These are phyloP conservation scores for Saturnia pavonia DNA, from an alignment of 2,888 invertebrate genomes.

Conservation along the genomic window DNA sequence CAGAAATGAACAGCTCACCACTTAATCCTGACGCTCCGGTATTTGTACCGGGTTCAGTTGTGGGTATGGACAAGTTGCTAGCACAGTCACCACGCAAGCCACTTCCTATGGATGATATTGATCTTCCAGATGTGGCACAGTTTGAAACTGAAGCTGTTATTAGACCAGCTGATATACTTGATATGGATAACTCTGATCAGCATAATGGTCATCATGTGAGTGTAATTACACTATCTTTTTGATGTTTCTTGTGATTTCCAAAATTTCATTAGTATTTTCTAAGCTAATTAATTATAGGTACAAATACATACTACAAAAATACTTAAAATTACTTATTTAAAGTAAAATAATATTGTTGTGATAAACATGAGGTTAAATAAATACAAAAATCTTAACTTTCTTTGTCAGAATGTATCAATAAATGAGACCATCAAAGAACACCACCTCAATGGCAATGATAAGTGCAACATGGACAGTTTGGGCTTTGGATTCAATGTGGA, in stretches of 20 bases:
- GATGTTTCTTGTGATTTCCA: background rate
- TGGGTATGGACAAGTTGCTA: conserved; percentile 78
- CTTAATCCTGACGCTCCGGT: conserved; percentile 93
- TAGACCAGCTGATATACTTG: conserved; percentile 83
- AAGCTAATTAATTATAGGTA: too few relatives aligned
- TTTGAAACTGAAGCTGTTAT: conserved; percentile 84
- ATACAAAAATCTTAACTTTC: conserved; percentile 4
- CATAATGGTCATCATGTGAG: conserved; percentile 81
- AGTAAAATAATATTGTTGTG: background rate
- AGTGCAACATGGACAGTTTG: conserved; percentile 69
- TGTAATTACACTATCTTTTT: conserved; percentile 20
- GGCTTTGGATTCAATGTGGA: conserved; percentile 74
- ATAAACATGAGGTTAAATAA: background rate
- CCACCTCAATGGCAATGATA: conserved; percentile 72
- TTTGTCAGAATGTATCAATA: conserved; percentile 70
- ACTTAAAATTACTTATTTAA: background rate
- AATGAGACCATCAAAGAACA: conserved; percentile 63
- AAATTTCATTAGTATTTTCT: background rate
- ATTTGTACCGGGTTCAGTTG: conserved; percentile 86
- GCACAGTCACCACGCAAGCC: conserved; percentile 89
- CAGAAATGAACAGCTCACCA: conserved; percentile 88
- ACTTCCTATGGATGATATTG: conserved; percentile 83
- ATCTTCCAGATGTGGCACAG: conserved; percentile 82
- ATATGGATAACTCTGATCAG: conserved; percentile 78
- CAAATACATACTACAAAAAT: too few relatives aligned